phyloP scores from a whole-genome alignment of 2,888 invertebrate genomes.

The Lepidochitona cinerea region DNA sequence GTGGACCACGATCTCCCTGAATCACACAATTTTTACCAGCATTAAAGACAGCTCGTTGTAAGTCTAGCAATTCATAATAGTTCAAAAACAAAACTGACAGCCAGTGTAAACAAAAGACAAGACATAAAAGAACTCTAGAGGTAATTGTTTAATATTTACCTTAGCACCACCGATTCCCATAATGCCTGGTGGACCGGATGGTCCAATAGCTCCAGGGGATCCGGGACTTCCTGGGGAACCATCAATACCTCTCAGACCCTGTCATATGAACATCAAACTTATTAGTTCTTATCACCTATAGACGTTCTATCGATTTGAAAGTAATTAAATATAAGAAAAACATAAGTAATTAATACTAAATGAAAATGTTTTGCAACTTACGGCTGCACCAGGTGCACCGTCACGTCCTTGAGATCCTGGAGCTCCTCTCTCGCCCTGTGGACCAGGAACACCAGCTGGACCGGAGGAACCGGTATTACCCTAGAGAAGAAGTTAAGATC shows the following conservation, averaged over 20 bases:
- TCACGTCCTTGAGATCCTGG: slow-evolving; percentile 53
- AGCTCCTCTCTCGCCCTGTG: slow-evolving; percentile 41
- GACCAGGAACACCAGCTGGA: slow-evolving; percentile 33
- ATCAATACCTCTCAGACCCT: slow-evolving; percentile 8
- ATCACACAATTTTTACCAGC: no score
- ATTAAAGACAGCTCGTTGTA: no score
- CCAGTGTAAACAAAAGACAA: no score
- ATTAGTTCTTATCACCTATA: no score
- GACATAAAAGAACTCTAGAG: no score
- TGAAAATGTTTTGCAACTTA: slow-evolving; percentile 31
- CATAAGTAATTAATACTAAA: no score
- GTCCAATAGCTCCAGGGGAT: slow-evolving; percentile 44
- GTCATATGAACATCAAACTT: no score
- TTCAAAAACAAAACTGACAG: no score
- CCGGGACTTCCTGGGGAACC: slow-evolving; percentile 58
- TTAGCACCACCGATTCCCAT: slow-evolving; percentile 4
- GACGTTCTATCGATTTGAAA: no score
- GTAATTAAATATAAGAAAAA: no score
- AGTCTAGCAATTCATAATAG: no score
- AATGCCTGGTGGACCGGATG: slow-evolving; percentile 47
- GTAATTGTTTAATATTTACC: slow-evolving; percentile 11
- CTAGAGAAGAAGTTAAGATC: no score
- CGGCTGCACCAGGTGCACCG: slow-evolving; percentile 47
- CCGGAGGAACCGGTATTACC: slow-evolving; percentile 35
- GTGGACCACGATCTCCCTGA: slow-evolving; percentile 54